phyloP scores from a whole-genome alignment of 2,888 invertebrate genomes.

The Isoperla grammatica region DNA sequence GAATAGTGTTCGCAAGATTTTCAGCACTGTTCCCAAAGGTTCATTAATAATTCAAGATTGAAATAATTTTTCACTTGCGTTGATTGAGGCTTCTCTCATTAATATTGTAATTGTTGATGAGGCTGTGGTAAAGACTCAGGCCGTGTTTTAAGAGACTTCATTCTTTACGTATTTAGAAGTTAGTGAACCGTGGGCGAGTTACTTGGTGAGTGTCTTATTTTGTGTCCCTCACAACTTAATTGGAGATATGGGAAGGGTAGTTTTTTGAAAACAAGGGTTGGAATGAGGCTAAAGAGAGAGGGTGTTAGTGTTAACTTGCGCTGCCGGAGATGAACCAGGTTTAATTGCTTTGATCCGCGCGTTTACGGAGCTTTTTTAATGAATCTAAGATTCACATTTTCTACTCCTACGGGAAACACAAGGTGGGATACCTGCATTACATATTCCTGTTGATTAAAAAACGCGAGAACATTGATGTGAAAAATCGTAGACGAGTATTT shows the following conservation, averaged over 20 bases:
- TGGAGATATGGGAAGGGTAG: slow-evolving; percentile 15
- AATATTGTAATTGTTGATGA: slow-evolving; percentile 22
- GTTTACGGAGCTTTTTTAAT: slow-evolving; percentile 23
- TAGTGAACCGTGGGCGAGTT: background rate
- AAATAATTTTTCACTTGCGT: slow-evolving; percentile 16
- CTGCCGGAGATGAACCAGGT: slow-evolving; percentile 19
- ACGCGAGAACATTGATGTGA: slow-evolving; percentile 8
- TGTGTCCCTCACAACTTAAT: slow-evolving; percentile 17
- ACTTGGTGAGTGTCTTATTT: slow-evolving; percentile 11
- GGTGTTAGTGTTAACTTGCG: slow-evolving; percentile 11
- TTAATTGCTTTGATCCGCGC: slow-evolving; percentile 25
- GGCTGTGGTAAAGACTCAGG: slow-evolving; percentile 9
- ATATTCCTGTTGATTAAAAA: slow-evolving; percentile 24
- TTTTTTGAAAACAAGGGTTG: slow-evolving; percentile 6
- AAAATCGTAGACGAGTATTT: slow-evolving; percentile 13
- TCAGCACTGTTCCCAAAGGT: slow-evolving; percentile 1
- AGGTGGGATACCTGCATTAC: slow-evolving; percentile 22
- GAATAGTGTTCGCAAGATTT: background rate
- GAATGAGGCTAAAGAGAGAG: slow-evolving; percentile 1
- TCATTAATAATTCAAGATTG: slow-evolving; percentile 10
- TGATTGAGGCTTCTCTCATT: slow-evolving; percentile 18
- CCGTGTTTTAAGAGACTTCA: slow-evolving; percentile 6
- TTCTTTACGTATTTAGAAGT: slow-evolving; percentile 12
- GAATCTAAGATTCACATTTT: slow-evolving; percentile 23
- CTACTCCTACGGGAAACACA: background rate